A percentile compares a stretch with the other conserved stretches of the same genome.
phyloP scores from a whole-genome alignment of 2,797 vertebrate genomes.

The Gorsachius magnificus region DNA sequence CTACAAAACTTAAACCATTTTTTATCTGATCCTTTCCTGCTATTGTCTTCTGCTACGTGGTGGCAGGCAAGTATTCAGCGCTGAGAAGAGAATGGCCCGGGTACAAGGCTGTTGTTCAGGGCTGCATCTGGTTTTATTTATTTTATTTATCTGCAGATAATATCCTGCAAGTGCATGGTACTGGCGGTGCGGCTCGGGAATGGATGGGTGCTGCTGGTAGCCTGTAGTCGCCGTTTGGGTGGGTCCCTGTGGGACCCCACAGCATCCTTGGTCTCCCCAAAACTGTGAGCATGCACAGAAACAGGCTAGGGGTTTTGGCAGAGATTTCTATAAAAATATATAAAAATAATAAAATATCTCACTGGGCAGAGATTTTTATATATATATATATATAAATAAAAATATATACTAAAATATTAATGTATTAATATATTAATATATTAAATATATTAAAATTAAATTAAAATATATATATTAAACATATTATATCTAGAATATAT shows the following conservation, averaged over 20 bases:
- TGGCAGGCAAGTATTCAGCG: neutral
- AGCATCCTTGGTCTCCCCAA: neutral
- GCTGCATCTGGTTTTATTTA: neutral
- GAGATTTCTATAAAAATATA: neutral
- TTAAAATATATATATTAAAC: no score
- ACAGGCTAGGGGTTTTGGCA: neutral
- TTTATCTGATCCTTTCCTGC: neutral
- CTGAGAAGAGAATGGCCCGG: rapidly evolving
- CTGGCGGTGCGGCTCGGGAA: rapidly evolving
- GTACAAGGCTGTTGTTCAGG: neutral
- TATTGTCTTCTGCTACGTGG: neutral
- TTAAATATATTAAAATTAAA: no score
- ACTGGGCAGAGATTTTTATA: neutral
- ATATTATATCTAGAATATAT: no score
- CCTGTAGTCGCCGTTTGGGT: neutral
- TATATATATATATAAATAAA: no score
- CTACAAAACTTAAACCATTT: neutral
- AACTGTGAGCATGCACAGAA: neutral
- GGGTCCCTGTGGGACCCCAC: neutral
- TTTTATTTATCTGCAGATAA: neutral
- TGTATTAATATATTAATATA: no score
- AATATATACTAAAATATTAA: no score
- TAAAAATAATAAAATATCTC: neutral
- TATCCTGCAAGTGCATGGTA: rapidly evolving
- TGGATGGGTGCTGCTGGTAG: neutral